Conservation (phyloP, 2,797 vertebrate genomes). For the Haliaeetus albicilla region DNA sequence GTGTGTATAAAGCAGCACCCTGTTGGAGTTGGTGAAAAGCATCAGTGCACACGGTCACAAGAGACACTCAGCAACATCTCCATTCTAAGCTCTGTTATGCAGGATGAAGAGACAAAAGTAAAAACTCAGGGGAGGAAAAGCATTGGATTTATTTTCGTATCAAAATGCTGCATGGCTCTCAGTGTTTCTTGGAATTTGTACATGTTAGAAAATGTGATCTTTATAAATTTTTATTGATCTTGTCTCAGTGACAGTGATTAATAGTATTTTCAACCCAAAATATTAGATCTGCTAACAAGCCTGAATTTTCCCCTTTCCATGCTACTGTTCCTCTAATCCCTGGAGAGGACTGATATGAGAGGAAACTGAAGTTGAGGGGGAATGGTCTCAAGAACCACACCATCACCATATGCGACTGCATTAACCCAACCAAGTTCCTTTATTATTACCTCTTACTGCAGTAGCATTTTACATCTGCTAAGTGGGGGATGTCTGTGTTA, state of each 20-base stretch:
- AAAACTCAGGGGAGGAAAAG: not conserved
- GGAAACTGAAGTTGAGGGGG: not conserved
- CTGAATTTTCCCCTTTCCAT: not conserved
- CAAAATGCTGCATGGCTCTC: not conserved
- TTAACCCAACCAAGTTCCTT: not conserved
- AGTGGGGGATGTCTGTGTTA: not conserved
- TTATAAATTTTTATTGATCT: not conserved
- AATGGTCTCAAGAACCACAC: not conserved
- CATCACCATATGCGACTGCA: not conserved
- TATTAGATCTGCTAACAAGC: not conserved
- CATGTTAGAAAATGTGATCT: not conserved
- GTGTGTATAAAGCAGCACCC: not conserved
- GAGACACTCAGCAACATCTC: not conserved
- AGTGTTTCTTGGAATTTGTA: not conserved
- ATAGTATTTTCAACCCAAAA: not conserved
- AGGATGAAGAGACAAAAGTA: not conserved
- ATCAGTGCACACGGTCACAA: not conserved
- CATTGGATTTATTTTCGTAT: not conserved
- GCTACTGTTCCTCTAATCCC: not conserved
- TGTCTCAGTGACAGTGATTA: constrained; percentile 2
- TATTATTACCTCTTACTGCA: not conserved
- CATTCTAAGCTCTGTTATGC: not conserved
- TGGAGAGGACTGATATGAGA: not conserved
- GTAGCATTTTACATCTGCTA: not conserved
- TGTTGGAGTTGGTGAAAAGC: not conserved